Conservation (phyloP, 2,797 vertebrate genomes). For the Mormyrops boulengeri region DNA sequence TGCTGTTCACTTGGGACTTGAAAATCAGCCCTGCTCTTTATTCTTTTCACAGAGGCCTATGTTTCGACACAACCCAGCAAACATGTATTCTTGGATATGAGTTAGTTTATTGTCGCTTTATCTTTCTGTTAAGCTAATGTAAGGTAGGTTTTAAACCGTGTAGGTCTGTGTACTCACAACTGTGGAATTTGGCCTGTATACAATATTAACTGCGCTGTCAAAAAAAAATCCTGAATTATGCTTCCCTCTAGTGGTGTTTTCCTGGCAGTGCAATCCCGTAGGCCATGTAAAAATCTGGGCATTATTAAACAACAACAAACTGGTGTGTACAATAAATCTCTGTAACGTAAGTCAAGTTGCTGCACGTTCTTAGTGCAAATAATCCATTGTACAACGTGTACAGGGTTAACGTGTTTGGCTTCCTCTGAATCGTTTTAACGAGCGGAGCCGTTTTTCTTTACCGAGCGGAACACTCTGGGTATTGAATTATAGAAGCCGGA, state of each 20-base stretch:
- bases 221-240: constrained; percentile 16
- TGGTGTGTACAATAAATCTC: constrained; percentile 1
- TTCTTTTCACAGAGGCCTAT: background rate
- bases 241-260: constrained; percentile 28
- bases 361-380: background rate
- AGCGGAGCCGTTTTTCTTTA: background rate
- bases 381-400: background rate
- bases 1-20: background rate
- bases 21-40: background rate
- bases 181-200: background rate
- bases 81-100: background rate
- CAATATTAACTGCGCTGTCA: background rate
- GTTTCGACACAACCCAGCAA: background rate
- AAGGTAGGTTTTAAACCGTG: background rate
- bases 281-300: background rate
- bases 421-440: background rate
- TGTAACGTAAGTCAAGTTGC: background rate
- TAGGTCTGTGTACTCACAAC: background rate
- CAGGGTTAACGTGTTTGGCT: background rate
- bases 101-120: background rate
- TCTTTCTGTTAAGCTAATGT: background rate
- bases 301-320: constrained; percentile 4
- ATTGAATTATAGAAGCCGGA: constrained; percentile 5
- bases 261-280: background rate
- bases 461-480: background rate